Conservation (phyloP, 1,140 invertebrate species). For the Nasonia vitripennis region DNA sequence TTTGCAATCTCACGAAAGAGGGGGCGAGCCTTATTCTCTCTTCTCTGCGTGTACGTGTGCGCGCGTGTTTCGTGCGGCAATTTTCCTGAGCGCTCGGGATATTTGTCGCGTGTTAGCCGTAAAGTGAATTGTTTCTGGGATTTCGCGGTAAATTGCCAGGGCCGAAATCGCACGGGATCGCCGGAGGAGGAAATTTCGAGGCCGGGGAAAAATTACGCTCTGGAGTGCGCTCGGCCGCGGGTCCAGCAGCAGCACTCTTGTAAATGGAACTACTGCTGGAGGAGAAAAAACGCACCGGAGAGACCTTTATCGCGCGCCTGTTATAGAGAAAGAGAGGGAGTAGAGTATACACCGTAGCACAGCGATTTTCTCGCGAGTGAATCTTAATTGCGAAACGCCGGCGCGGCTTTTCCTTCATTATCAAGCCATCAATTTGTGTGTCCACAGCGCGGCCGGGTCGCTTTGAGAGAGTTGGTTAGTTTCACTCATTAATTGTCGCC, state of each 20-base stretch:
- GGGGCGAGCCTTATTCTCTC: too few relatives aligned
- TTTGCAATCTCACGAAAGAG: constrained; percentile 69
- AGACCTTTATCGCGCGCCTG: background rate
- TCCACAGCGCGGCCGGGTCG: background rate
- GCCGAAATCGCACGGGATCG: constrained; percentile 55
- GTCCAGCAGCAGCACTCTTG: constrained; percentile 51
- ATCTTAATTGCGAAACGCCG: constrained; percentile 29
- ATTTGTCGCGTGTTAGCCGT: constrained; percentile 66
- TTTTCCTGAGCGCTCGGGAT: constrained; percentile 66
- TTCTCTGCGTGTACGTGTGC: background rate
- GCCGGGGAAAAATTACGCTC: constrained; percentile 56
- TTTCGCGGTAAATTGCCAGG: constrained; percentile 64
- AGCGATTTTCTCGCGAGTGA: background rate
- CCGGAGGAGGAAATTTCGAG: constrained; percentile 55
- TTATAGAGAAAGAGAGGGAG: background rate
- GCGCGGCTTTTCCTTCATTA: constrained; percentile 31
- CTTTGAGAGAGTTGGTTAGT: too few relatives aligned
- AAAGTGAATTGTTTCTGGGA: constrained; percentile 70
- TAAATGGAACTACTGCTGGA: constrained; percentile 52
- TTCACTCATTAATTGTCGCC: constrained; percentile 39
- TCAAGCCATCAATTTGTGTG: constrained; percentile 31
- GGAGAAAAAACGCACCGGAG: background rate
- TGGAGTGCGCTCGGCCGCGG: constrained; percentile 39
- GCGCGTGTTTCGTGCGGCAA: constrained; percentile 56
- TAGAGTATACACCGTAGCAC: background rate